Evolutionary conservation across 2,888 invertebrate genomes (phyloP).

Genomic region (Drosophila kambysellisi): DNA sequence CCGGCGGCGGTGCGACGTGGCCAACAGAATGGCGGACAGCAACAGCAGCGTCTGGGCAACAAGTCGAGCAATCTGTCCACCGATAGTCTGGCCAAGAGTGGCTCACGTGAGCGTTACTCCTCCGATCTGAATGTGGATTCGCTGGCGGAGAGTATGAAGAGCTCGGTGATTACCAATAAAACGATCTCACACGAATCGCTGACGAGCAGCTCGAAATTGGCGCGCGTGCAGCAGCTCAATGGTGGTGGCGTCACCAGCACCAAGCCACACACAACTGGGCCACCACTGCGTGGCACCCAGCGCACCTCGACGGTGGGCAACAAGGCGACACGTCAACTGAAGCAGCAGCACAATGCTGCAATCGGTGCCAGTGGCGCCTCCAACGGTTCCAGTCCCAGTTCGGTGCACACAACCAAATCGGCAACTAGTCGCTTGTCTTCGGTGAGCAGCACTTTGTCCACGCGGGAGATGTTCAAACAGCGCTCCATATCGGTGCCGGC

Average conservation of each 20-base stretch:
- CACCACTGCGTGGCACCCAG: constrained; percentile 46
- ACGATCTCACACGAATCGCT: constrained; percentile 85
- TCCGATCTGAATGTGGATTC: constrained; percentile 83
- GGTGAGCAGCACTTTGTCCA: constrained; percentile 83
- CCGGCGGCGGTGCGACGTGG: constrained; percentile 81
- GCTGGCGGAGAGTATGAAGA: constrained; percentile 84
- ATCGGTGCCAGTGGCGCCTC: constrained; percentile 74
- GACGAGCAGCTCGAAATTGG: constrained; percentile 66
- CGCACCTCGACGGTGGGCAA: constrained; percentile 57
- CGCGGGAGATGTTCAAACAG: constrained; percentile 83
- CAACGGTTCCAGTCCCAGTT: constrained; percentile 84
- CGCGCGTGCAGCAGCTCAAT: constrained; percentile 82
- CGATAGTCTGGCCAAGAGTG: constrained; percentile 81
- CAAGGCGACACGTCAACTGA: constrained; percentile 72
- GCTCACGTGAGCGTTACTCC: constrained; percentile 71
- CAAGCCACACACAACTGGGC: constrained; percentile 7
- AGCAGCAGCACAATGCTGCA: constrained; percentile 75
- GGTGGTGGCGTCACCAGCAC: constrained; percentile 39
- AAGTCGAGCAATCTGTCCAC: constrained; percentile 84
- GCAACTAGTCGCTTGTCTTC: constrained; percentile 83
- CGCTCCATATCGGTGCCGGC: constrained; percentile 84
- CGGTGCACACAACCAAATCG: constrained; percentile 84
- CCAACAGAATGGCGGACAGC: constrained; percentile 30
- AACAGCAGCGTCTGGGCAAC: constrained; percentile 66
- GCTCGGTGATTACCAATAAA: constrained; percentile 84